Conservation (phyloP, 2,888 invertebrate genomes). For the Leptothorax acervorum region DNA sequence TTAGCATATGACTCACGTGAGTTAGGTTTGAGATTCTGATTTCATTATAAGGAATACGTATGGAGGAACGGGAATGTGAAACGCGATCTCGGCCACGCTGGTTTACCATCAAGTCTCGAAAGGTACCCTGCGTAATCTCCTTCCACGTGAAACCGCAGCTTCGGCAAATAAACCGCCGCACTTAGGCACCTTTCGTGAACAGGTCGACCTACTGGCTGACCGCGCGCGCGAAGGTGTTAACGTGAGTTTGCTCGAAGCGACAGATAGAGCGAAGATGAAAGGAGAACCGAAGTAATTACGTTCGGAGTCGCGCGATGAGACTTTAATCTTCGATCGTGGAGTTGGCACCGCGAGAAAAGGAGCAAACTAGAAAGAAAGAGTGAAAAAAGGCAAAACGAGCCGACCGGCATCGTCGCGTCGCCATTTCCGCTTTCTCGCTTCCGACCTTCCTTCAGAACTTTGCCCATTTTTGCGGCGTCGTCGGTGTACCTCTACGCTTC, state of each 20-base stretch:
- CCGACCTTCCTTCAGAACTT: conserved; percentile 30
- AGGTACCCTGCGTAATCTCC: conserved; percentile 8
- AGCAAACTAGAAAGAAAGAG: not conserved
- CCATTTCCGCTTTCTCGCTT: conserved; percentile 55
- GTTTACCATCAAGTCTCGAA: not conserved
- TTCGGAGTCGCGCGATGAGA: conserved; percentile 71
- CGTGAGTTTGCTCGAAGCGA: conserved; percentile 72
- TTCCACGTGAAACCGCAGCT: conserved; percentile 46
- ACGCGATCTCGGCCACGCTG: not conserved
- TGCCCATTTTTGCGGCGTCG: conserved; percentile 52
- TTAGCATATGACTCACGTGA: conserved; percentile 24
- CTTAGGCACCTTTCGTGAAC: conserved; percentile 69
- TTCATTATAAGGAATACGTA: conserved; percentile 46
- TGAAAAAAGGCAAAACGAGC: conserved; percentile 18
- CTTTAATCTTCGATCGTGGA: conserved; percentile 78
- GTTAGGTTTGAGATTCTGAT: conserved; percentile 21
- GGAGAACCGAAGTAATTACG: conserved; percentile 77
- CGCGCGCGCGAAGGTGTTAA: conserved; percentile 57
- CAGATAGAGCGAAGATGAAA: conserved; percentile 78
- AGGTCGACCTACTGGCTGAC: conserved; percentile 64
- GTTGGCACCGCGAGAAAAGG: conserved; percentile 26
- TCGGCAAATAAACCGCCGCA: conserved; percentile 74
- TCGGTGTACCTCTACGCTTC: conserved; percentile 20
- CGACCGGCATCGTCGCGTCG: conserved; percentile 43
- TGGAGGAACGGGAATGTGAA: not conserved